These are phyloP conservation scores for Catamblyrhynchus diadema DNA, from an alignment of 2,797 vertebrate genomes.

Conservation along the genomic window DNA sequence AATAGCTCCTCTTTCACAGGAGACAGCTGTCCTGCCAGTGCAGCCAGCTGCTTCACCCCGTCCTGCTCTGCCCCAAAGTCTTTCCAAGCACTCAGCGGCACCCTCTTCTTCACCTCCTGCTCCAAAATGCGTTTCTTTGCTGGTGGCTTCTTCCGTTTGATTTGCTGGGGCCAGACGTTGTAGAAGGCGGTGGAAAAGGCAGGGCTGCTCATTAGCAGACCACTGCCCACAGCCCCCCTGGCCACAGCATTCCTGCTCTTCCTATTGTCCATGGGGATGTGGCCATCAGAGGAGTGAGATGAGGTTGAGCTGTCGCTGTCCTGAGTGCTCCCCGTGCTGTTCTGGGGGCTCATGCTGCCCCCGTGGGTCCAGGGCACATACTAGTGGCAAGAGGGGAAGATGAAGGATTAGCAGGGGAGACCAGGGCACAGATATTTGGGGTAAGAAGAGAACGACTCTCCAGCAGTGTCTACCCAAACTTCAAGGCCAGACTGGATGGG, in stretches of 20 bases:
- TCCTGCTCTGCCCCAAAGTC: conserved; percentile 45
- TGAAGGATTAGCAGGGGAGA: background rate
- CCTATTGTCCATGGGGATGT: conserved; percentile 18
- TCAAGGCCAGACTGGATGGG: background rate
- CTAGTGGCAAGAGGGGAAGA: conserved; percentile 45
- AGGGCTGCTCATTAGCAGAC: conserved; percentile 4
- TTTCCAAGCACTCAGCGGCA: background rate
- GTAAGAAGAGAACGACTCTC: background rate
- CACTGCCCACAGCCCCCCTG: background rate
- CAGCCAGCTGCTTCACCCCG: conserved; percentile 66
- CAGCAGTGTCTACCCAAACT: background rate
- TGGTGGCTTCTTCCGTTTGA: conserved; percentile 83
- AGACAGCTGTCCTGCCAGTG: conserved; percentile 80
- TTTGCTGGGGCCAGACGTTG: conserved; percentile 69
- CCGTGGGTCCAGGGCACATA: conserved; percentile 76
- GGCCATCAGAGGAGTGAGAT: conserved; percentile 69
- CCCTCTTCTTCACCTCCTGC: conserved; percentile 76
- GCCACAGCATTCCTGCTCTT: background rate
- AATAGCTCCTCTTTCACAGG: conserved; percentile 27
- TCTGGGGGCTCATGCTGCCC: conserved; percentile 92
- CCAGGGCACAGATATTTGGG: background rate
- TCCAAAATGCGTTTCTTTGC: conserved; percentile 55
- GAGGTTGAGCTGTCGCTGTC: conserved; percentile 93
- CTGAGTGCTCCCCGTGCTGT: conserved; percentile 94
- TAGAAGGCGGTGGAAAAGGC: conserved; percentile 60